Evolutionary conservation across 2,797 vertebrate species (phyloP), one percentile per base, ranked within the genome.

Genomic region (Acanthurus lineatus): DNA sequence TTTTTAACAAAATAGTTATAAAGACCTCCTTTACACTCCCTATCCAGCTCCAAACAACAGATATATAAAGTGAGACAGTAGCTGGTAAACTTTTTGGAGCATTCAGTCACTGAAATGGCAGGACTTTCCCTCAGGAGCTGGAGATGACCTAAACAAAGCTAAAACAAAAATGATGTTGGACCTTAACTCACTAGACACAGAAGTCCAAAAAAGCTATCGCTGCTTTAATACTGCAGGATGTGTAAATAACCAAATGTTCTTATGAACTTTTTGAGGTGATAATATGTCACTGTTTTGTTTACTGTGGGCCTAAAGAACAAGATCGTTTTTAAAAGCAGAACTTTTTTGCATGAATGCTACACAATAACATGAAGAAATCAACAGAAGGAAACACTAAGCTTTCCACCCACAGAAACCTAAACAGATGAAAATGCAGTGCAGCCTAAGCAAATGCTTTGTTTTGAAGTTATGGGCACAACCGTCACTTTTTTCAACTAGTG

Each of bases 391-490:
- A 42, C 38, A 14, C 47, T 6, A 17, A 45, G 3, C 25, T 57
- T 62, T 22, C 63, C 15, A 54, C 16, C 6, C 6, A 57, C 28
- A 52, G 8, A 56, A 57, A 45, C 16, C 53, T 47, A 64, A 60
- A 56, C n/a, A 62, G 51, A 44, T 45, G 49, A 52, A 44, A 71
- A 51, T 70, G 58, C 61, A 77, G 8, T 44, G 35, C 70, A 64
- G 10, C 53, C 20, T 28, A 20, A 6, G 17, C 35, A 7, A 17
- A 56, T 59, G 40, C 53, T 73, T 44, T 63, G 0, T 44, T 44
- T 47, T 54, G 42, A 48, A 44, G 56, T 42, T 20, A 35, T 47
- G 5, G 9, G 35, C 32, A 60, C n/a, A 60, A 22, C 45, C 44
- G 56, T 57, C 47, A 49, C 32, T 63, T 71, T 45, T n/a, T 14